Evolutionary conservation across 2,113 vertebrate species (phyloP).

Genomic region (Hirundichthys speculiger): DNA sequence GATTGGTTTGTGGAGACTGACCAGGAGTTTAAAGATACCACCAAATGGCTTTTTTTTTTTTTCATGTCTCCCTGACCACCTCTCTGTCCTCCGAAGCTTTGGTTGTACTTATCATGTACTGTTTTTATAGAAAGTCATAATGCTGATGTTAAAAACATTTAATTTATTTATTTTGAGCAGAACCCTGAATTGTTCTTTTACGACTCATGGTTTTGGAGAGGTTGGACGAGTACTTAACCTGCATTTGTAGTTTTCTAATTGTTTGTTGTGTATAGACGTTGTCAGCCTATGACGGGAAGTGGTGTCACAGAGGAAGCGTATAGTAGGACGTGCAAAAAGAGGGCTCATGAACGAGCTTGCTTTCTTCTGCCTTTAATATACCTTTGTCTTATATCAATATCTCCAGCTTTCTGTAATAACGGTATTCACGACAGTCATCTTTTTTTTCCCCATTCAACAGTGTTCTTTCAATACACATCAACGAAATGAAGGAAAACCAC

Average conservation of each 20-base stretch:
- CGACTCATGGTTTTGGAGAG: conserved; percentile 60
- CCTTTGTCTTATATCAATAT: conserved; percentile 74
- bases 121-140: conserved; percentile 73
- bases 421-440: conserved; percentile 64
- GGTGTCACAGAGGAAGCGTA: conserved; percentile 50
- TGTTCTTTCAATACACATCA: conserved; percentile 89
- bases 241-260: conserved; percentile 69
- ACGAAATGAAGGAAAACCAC: conserved; percentile 91
- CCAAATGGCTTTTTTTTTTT: conserved; percentile 44
- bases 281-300: conserved; percentile 63
- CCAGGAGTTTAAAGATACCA: conserved; percentile 59
- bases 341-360: conserved; percentile 50
- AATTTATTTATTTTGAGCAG: conserved; percentile 82
- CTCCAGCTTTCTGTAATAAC: conserved; percentile 67
- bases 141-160: conserved; percentile 73
- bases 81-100: conserved; percentile 70
- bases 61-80: conserved; percentile 53
- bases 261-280: conserved; percentile 71
- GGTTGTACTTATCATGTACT: conserved; percentile 76
- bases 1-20: conserved; percentile 68
- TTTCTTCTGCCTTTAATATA: conserved; percentile 71
- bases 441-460: conserved; percentile 86
- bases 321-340: conserved; percentile 31
- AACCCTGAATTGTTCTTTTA: conserved; percentile 69
- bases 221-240: conserved; percentile 58